Conservation (phyloP, 2,888 invertebrate species). For the Dolichopus griseipennis region DNA sequence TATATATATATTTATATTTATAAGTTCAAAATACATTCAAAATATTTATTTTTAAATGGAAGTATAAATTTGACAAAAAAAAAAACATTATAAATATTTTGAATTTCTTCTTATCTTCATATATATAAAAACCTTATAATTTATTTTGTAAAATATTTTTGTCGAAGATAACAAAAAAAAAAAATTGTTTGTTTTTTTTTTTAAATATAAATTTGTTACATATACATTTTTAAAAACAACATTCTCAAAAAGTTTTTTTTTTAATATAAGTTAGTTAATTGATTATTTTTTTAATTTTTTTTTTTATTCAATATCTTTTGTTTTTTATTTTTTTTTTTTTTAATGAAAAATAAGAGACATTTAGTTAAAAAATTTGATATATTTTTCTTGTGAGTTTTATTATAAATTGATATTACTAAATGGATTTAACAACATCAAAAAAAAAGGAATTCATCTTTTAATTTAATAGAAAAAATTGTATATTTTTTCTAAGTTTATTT, state of each 20-base stretch:
- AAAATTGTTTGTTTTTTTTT: no score
- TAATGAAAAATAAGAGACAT: no score
- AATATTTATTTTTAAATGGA: neutral
- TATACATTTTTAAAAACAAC: neutral
- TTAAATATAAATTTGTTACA: neutral
- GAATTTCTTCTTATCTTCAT: neutral
- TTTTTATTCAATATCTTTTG: neutral
- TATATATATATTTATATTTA: neutral
- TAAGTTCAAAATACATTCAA: neutral
- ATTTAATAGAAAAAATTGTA: no score
- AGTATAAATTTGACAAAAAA: slow-evolving; percentile 1
- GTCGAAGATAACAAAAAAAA: neutral
- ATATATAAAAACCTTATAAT: neutral
- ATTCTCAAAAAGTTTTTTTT: neutral
- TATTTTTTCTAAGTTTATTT: no score
- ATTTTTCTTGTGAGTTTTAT: no score
- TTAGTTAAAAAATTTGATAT: no score
- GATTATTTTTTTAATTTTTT: neutral
- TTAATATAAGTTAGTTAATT: neutral
- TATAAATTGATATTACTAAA: no score
- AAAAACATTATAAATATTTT: neutral
- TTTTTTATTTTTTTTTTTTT: neutral
- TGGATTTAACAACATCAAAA: no score
- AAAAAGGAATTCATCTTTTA: no score
- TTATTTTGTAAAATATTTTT: slow-evolving; percentile 3